These are phyloP conservation scores for Dicranocentrus wangi DNA, from an alignment of 2,888 invertebrate species.

Conservation along the genomic window DNA sequence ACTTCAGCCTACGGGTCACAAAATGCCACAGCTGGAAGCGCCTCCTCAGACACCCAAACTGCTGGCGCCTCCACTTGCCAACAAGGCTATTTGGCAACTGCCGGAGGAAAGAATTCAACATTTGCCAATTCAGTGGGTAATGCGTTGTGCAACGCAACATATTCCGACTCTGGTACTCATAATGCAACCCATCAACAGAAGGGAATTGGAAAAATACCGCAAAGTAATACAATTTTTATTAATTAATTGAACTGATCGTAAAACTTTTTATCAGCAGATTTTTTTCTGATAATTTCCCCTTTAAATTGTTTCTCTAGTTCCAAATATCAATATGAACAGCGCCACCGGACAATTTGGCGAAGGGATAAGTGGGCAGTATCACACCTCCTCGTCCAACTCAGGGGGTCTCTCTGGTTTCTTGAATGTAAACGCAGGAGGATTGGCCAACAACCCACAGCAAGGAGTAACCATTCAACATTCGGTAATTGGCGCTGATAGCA, in stretches of 20 bases:
- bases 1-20: constrained; percentile 34
- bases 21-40: constrained; percentile 26
- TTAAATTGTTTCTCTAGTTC: constrained; percentile 26
- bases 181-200: neutral
- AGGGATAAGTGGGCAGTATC: constrained; percentile 41
- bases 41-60: constrained; percentile 11
- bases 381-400: constrained; percentile 23
- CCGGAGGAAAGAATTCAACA: constrained; percentile 31
- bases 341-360: constrained; percentile 37
- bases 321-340: constrained; percentile 36
- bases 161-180: constrained; percentile 22
- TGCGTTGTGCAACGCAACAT: constrained; percentile 34
- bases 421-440: constrained; percentile 47
- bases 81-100: constrained; percentile 40
- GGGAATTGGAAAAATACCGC: neutral
- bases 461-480: constrained; percentile 27
- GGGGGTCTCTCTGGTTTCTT: constrained; percentile 28
- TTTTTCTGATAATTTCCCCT: too few relatives aligned
- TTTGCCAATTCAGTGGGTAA: constrained; percentile 37
- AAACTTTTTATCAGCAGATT: too few relatives aligned
- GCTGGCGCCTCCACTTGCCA: constrained; percentile 37
- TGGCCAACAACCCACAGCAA: constrained; percentile 43
- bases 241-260: too few relatives aligned
- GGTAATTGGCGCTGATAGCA: constrained; percentile 19
- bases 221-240: too few relatives aligned